Conservation (phyloP, 1,140 invertebrate species). For the Caenorhabditis elegans region DNA sequence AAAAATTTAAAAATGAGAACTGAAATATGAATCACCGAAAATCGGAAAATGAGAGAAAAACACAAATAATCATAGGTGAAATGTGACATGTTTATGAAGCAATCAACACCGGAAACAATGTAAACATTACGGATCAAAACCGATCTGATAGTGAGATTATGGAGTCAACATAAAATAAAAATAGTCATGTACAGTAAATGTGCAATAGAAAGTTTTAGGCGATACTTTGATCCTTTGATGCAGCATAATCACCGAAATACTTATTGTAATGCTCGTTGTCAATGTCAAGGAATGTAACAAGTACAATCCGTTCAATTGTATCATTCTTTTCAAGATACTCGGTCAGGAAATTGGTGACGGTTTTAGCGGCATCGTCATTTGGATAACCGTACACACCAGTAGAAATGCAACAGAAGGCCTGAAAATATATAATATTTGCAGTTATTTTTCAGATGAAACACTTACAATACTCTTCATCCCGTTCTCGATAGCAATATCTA, state of each 20-base stretch:
- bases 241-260: neutral
- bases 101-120: neutral
- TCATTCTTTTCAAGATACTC: slow-evolving; percentile 27
- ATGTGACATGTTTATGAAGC: slow-evolving; percentile 7
- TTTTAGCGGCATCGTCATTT: slow-evolving; percentile 38
- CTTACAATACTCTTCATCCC: neutral
- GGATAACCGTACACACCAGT: slow-evolving; percentile 47
- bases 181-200: too few species aligned
- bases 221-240: neutral
- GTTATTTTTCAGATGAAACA: neutral
- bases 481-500: slow-evolving; percentile 16
- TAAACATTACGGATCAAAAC: neutral
- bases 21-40: too few species aligned
- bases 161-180: too few species aligned
- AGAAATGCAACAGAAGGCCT: slow-evolving; percentile 45
- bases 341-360: neutral
- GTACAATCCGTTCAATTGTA: slow-evolving; percentile 23
- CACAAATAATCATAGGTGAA: neutral
- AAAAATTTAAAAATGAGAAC: neutral
- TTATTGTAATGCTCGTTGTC: slow-evolving; percentile 35
- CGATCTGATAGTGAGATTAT: too few species aligned
- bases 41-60: neutral
- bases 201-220: too few species aligned
- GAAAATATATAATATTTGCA: neutral
- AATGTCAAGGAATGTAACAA: slow-evolving; percentile 22